Base-by-base conservation (phyloP, 2,797 vertebrate genomes). In the Oreochromis mossambicus region DNA sequence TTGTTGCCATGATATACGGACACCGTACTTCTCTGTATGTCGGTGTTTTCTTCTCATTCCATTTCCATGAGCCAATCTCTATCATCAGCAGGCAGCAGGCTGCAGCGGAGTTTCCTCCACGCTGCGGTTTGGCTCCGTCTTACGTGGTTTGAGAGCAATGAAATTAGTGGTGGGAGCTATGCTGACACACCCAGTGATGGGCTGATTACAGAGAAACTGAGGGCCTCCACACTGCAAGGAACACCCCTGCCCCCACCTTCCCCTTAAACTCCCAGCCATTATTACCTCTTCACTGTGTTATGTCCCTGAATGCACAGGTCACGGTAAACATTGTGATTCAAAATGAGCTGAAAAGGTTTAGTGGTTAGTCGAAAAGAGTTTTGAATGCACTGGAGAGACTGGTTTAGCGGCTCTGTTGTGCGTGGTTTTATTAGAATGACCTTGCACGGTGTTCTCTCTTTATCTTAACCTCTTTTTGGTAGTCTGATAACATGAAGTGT, bases 191-290 rank as follows among this genome's bases (percentile, higher is more conserved):
- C 96, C 96, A 95, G 91, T 87, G 93, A 96, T 96, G 93, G 94
- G 86, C 95, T 96, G 96, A 97, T 97, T 96, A 96, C 95, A 97
- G 96, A 96, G 95, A 93, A 92, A 90, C 92, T 88, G 80, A 86
- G 81, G 89, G 89, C 82, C 58, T 90, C 87, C 87, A 91, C 76
- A 29, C 87, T 92, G 89, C 86, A 88, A 94, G 91, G 89, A 93
- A 83, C 79, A 84, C 83, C 91, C 87, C 81, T 66, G 54, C 73
- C 76, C 81, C 89, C 79, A 46, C 46, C 32, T 34, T 36, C n/a
- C 26, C 70, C 38, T 52, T 79, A 83, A 68, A n/a, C 70, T 63
- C 50, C 55, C 70, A 41, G 54, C 50, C 87, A 5, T 61, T 10
- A 7, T 32, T 63, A 73, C 56, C 32, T 66, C 36, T 83, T 52